Percentiles rank a stretch among this genome's conserved stretches.
phyloP scores from a whole-genome alignment of 2,888 invertebrate genomes.

The Chloromyia formosa region DNA sequence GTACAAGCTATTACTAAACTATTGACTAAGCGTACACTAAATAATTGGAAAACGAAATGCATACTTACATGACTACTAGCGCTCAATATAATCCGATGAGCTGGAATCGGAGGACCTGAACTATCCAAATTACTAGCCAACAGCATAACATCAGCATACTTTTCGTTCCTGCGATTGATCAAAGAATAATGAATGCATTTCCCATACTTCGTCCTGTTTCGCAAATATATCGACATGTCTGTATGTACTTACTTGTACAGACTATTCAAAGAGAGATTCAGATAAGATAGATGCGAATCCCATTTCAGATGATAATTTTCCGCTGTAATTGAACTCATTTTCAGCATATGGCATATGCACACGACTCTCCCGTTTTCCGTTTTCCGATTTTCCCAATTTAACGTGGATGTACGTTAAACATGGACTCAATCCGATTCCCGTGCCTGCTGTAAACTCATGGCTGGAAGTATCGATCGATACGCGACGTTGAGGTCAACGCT shows the following conservation, averaged over 20 bases:
- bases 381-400: not conserved
- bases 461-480: slow-evolving; percentile 16
- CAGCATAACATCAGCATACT: slow-evolving; percentile 83
- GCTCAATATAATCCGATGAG: slow-evolving; percentile 85
- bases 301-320: slow-evolving; percentile 90
- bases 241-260: slow-evolving; percentile 64
- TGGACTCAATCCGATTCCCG: slow-evolving; percentile 5
- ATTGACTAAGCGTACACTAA: too few relatives aligned
- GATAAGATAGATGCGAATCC: slow-evolving; percentile 85
- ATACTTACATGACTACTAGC: slow-evolving; percentile 74
- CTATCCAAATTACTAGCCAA: slow-evolving; percentile 69
- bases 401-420: not conserved
- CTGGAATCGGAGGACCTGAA: slow-evolving; percentile 78
- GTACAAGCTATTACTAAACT: too few relatives aligned
- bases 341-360: slow-evolving; percentile 27
- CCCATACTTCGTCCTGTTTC: not conserved
- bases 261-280: slow-evolving; percentile 83
- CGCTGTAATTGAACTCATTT: slow-evolving; percentile 64
- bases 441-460: not conserved
- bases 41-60: too few relatives aligned
- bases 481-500: slow-evolving; percentile 27
- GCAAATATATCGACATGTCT: not conserved
- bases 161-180: slow-evolving; percentile 71
- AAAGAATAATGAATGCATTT: slow-evolving; percentile 4
- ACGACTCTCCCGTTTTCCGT: slow-evolving; percentile 6